Evolutionary conservation across 2,888 invertebrate species (phyloP), one percentile per base, ranked within the genome.

Genomic region (Drosophila meridionalis): DNA sequence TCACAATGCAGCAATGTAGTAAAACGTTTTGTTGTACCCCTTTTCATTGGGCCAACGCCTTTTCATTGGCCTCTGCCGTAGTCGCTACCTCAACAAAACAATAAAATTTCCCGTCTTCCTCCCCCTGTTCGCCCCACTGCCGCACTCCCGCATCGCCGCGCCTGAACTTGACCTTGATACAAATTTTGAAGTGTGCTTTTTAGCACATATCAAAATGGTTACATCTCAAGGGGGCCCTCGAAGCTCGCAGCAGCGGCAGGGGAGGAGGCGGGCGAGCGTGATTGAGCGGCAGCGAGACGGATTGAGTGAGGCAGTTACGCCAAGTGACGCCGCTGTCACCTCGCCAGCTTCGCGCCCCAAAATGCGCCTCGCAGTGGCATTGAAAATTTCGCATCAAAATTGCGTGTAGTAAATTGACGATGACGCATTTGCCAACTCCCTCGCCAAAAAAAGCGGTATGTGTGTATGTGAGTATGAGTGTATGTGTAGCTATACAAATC

Each of bases 141-240:
- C 32, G 7, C 1, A 3, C 45, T 4, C 59, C n/a, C 28, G 42
- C 42, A 42, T 42, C 2, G 40, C 38, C 36, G n/a, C 38, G 69
- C 62, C 52, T 82, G 89, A 90, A 89, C 89, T 89, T 89, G 89
- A 89, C 89, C 89, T 89, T 89, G 89, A 84, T 89, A 88, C 50
- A 82, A 78, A 63, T 65, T 83, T 87, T 88, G 82, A 83, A 88
- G 87, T 90, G 89, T 86, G 87, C 89, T 90, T 87, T 87, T 90
- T 82, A 86, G 78, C 82, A 88, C 89, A 89, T 82, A 88, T 87
- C 89, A 88, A 83, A 87, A 83, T 73, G 81, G 86, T 82, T 74
- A 86, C 88, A 89, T 85, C 86, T 90, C 88, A 88, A 83, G 81
- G 83, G 84, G 80, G 63, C 71, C 58, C 76, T 78, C 55, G 20